Conservation (phyloP, 2,113 vertebrate genomes). For the Phoxinus phoxinus region DNA sequence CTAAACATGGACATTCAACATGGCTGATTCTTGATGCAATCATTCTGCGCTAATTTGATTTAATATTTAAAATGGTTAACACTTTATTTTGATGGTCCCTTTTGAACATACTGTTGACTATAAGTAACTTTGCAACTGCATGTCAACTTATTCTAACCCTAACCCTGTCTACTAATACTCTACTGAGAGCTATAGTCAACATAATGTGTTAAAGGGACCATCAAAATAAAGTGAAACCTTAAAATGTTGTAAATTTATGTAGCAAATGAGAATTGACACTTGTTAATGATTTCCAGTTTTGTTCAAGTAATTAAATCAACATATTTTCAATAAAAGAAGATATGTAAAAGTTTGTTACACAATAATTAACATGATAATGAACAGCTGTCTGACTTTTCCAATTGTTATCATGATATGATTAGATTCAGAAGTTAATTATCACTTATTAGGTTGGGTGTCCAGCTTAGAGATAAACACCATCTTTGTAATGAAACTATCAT, state of each 20-base stretch:
- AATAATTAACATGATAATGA: background rate
- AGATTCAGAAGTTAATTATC: background rate
- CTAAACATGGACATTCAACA: no score
- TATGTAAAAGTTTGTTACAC: background rate
- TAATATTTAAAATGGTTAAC: background rate
- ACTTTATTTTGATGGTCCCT: no score
- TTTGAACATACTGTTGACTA: no score
- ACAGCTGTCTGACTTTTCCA: background rate
- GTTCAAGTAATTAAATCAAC: background rate
- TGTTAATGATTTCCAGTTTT: background rate
- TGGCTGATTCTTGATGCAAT: slow-evolving; percentile 1
- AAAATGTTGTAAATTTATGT: background rate
- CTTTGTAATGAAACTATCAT: background rate
- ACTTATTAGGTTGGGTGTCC: background rate
- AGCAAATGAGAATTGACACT: background rate
- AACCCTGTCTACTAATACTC: no score
- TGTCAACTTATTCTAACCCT: no score
- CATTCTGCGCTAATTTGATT: background rate
- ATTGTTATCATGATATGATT: background rate
- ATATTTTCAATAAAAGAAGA: background rate
- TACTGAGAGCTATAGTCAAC: no score
- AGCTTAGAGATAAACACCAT: background rate
- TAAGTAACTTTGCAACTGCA: no score
- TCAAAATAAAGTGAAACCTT: no score
- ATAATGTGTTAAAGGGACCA: no score